phyloP scores from a whole-genome alignment of 2,113 vertebrate genomes.

The Pomatostomus ruficeps region DNA sequence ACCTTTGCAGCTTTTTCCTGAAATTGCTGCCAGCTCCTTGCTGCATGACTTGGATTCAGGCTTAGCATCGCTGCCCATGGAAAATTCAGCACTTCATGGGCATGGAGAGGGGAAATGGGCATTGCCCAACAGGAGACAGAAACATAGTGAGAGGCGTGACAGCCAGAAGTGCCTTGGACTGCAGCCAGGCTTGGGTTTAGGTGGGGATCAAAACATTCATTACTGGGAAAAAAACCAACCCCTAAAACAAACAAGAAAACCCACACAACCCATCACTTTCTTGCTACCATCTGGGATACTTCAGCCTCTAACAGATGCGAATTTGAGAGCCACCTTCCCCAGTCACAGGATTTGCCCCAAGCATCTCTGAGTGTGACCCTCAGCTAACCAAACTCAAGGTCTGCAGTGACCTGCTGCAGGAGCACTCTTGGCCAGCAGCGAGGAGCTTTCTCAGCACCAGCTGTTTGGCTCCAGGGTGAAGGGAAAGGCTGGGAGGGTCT shows the following conservation, averaged over 20 bases:
- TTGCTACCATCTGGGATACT: not conserved
- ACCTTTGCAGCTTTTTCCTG: conserved; percentile 34
- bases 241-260: not conserved
- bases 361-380: fast-evolving
- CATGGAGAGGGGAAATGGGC: not conserved
- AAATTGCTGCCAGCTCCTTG: conserved; percentile 19
- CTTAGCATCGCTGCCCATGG: not conserved
- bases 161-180: not conserved
- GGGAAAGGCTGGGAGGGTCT: not conserved
- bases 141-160: not conserved
- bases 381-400: not conserved
- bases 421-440: not conserved
- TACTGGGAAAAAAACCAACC: not conserved
- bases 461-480: not conserved
- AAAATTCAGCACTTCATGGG: not conserved
- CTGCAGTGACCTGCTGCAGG: not conserved
- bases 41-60: not conserved
- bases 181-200: not conserved
- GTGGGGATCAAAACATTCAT: not conserved
- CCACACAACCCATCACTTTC: not conserved
- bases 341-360: not conserved
- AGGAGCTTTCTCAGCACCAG: not conserved
- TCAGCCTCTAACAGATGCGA: not conserved
- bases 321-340: not conserved
- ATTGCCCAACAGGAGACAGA: not conserved